A percentile compares a stretch with the other conserved stretches of the same genome.
Evolutionary conservation across 2,888 invertebrate species (phyloP).

Genomic region (Lithophane socia): DNA sequence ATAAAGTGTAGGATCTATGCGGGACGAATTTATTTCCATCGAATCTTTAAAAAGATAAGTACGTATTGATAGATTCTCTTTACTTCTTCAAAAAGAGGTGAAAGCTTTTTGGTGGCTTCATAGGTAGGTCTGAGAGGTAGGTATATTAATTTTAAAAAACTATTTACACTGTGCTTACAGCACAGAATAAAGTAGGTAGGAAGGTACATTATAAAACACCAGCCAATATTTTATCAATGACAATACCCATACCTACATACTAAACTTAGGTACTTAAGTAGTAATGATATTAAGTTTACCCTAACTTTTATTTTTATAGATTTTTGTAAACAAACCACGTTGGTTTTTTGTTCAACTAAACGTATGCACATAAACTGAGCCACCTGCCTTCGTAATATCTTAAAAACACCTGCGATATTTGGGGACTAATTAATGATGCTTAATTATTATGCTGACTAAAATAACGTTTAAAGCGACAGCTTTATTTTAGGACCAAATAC

Average conservation of each 20-base stretch:
- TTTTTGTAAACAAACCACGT: no score
- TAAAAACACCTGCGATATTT: slow-evolving; percentile 65
- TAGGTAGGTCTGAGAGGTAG: no score
- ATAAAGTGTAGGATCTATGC: not conserved
- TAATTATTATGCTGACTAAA: slow-evolving; percentile 11
- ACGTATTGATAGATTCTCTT: no score
- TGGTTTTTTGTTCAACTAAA: slow-evolving; percentile 4
- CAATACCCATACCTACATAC: no score
- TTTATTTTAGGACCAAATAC: not conserved
- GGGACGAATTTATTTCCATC: not conserved
- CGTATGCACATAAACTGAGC: not conserved
- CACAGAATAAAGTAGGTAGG: no score
- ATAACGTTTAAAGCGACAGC: not conserved
- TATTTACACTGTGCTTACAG: no score
- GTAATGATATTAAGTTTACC: not conserved
- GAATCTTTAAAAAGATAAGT: not conserved
- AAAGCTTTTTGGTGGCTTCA: no score
- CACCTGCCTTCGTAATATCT: slow-evolving; percentile 40
- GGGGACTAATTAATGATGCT: not conserved
- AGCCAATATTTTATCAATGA: no score
- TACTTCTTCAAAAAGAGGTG: no score
- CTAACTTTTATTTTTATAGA: not conserved
- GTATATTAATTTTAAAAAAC: no score
- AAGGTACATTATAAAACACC: no score
- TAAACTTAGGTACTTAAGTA: no score